Evolutionary conservation across 2,797 vertebrate genomes (phyloP), one percentile per base, ranked within the genome.

Genomic region (Macropodus opercularis): DNA sequence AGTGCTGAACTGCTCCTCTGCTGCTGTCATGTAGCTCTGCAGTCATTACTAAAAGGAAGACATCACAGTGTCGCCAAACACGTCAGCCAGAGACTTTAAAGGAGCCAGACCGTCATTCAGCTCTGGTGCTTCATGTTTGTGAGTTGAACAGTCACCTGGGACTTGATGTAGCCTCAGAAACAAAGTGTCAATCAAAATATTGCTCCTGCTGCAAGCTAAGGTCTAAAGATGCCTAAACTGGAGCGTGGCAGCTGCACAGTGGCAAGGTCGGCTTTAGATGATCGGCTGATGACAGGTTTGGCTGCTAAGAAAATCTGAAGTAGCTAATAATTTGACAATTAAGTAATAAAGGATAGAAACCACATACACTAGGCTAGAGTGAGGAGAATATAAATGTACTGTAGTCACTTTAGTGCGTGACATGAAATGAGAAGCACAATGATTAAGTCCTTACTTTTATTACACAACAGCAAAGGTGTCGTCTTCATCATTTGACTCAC

Each of bases 401-500:
- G n/a, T 15, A 52, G 11, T 34, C 18, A 26, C 5, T 54, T 49
- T 14, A 26, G 8, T 15, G 17, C 48, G 18, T 22, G 40, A 68
- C 29, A 15, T 44, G 6, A 65, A 70, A 71, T 59, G 27, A 75
- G 17, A 61, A 38, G 26, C 47, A 18, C 55, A 66, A 77, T 68
- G 17, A 17, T 55, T 43, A 34, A 19, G 52, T 68, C 80, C 66
- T 79, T 71, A 78, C 81, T 80, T 91, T 91, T 90, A 91, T 92
- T 92, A 87, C 80, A 90, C 79, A 87, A 90, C 86, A 89, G 80
- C 81, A 85, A 91, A 90, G 87, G 79, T 79, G 85, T 90, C 79
- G 79, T 76, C 70, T 85, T 84, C 63, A 85, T 77, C 62, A 80
- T 76, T 83, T 68, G 77, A 85, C 80, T 87, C 57, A 88, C 54